Percentiles rank a stretch among this genome's conserved stretches.
Conservation (phyloP, 2,888 invertebrate species). For the Operophtera brumata region DNA sequence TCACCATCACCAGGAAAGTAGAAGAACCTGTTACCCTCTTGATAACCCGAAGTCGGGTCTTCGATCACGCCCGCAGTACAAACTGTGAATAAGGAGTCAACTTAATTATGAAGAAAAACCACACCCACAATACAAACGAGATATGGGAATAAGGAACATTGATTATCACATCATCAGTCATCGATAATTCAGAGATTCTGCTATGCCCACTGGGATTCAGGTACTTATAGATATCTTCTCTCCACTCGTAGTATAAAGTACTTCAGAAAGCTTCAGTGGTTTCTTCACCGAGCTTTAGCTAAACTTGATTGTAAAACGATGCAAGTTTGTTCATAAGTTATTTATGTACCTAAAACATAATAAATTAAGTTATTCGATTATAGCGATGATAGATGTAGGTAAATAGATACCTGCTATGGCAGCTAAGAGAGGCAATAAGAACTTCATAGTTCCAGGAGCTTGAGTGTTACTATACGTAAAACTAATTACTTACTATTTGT, state of each 20-base stretch:
- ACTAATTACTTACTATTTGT: slow-evolving; percentile 2
- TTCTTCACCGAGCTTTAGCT: no score
- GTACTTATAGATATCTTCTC: no score
- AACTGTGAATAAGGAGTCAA: slow-evolving; percentile 29
- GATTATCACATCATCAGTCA: no score
- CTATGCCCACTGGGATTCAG: no score
- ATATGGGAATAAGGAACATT: not conserved
- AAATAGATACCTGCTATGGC: slow-evolving; percentile 48
- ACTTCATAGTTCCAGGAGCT: slow-evolving; percentile 41
- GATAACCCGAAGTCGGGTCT: slow-evolving; percentile 44
- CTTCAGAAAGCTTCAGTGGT: no score
- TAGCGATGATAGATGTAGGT: no score
- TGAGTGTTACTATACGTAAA: slow-evolving; percentile 11
- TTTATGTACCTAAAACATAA: no score
- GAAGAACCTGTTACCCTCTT: slow-evolving; percentile 52
- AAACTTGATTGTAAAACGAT: no score
- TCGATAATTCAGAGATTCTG: no score
- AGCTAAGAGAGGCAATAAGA: slow-evolving; percentile 41
- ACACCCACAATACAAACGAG: not conserved
- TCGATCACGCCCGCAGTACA: slow-evolving; percentile 48
- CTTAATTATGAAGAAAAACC: not conserved
- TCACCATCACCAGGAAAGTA: slow-evolving; percentile 54
- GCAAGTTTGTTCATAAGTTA: no score
- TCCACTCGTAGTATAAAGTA: no score
- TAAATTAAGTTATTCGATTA: no score